phyloP scores from a whole-genome alignment of 2,888 invertebrate genomes.

The Phyllotreta striolata region DNA sequence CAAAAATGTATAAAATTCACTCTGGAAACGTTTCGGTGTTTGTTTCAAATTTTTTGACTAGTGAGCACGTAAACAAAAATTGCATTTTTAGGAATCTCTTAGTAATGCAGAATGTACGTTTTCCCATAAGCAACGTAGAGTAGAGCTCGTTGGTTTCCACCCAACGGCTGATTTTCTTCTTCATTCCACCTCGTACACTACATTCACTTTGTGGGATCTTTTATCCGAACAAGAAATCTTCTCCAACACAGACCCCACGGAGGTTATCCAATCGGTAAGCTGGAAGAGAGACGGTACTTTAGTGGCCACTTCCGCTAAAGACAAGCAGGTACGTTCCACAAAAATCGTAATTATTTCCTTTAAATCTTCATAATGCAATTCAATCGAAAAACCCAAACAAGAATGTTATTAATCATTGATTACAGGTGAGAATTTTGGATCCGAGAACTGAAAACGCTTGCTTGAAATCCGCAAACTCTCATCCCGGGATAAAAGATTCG shows the following conservation, averaged over 20 bases:
- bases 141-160: conserved; percentile 91
- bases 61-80: not conserved
- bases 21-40: not conserved
- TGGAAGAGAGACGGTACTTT: conserved; percentile 89
- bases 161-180: conserved; percentile 90
- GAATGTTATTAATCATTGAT: not conserved
- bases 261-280: conserved; percentile 87
- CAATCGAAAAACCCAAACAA: too few species aligned
- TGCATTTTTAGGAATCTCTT: conserved; percentile 69
- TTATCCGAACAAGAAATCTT: conserved; percentile 82
- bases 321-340: conserved; percentile 68
- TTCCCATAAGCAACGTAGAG: conserved; percentile 82
- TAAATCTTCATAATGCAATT: too few species aligned
- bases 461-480: conserved; percentile 74
- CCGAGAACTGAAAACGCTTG: conserved; percentile 73
- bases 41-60: not conserved
- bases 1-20: too few species aligned
- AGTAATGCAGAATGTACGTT: conserved; percentile 82
- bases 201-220: conserved; percentile 87
- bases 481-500: conserved; percentile 92
- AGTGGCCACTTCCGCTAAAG: conserved; percentile 89
- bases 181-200: conserved; percentile 83
- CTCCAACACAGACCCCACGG: conserved; percentile 74
- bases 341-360: too few species aligned
- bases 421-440: conserved; percentile 78